phyloP scores from a whole-genome alignment of 2,113 vertebrate genomes.

The Catharus minimus region DNA sequence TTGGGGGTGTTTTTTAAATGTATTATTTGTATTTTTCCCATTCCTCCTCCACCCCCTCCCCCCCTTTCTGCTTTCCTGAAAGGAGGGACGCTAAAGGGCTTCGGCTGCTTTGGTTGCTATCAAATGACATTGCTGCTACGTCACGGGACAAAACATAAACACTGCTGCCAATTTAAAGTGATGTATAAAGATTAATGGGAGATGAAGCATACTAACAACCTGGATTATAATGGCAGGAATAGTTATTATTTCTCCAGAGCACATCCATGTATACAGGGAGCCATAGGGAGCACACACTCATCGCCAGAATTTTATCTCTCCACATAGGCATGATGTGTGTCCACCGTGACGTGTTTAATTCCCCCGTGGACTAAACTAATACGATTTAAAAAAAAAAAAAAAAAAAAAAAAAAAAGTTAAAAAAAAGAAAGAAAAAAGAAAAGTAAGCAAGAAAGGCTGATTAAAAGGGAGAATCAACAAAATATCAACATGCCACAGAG shows the following conservation, averaged over 20 bases:
- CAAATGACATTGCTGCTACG: conserved; percentile 52
- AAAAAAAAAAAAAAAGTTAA: not conserved
- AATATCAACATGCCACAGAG: conserved; percentile 71
- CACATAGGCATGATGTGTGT: conserved; percentile 29
- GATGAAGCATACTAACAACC: conserved; percentile 57
- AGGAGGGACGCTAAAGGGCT: conserved; percentile 6
- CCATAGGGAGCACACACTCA: not conserved
- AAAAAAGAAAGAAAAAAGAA: too few species aligned
- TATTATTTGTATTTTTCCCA: not conserved
- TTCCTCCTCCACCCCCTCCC: accelerated
- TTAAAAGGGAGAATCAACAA: conserved; percentile 72
- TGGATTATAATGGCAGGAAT: conserved; percentile 28
- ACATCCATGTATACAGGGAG: not conserved
- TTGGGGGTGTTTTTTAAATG: accelerated
- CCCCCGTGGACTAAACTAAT: conserved; percentile 42
- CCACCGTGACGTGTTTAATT: conserved; percentile 50
- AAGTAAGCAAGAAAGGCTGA: conserved; percentile 39
- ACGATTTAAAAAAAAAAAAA: too few species aligned
- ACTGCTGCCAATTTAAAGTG: conserved; percentile 57
- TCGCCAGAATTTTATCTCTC: not conserved
- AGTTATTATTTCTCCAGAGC: conserved; percentile 42
- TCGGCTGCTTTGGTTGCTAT: conserved; percentile 18
- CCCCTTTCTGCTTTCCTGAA: not conserved
- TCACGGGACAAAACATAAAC: conserved; percentile 58
- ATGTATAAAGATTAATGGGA: conserved; percentile 64